Evolutionary conservation across 2,888 invertebrate genomes (phyloP).

Genomic region (Caenorhabditis doughertyi): DNA sequence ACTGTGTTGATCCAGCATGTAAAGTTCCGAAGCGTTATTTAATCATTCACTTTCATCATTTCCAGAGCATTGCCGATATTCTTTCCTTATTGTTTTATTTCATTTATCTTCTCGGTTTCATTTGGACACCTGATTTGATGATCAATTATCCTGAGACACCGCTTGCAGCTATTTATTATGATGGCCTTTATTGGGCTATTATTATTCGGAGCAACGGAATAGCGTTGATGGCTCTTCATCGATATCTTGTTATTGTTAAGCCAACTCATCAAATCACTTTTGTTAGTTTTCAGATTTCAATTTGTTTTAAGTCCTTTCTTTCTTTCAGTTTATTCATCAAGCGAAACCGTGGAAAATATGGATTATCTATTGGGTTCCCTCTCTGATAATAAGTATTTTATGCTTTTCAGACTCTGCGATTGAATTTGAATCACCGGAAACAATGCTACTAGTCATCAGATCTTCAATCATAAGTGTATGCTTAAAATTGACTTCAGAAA

Average conservation of each 20-base stretch:
- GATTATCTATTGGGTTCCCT: slow-evolving; percentile 2
- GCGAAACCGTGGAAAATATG: slow-evolving; percentile 3
- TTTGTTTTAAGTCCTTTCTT: background rate
- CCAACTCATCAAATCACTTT: background rate
- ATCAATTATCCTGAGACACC: background rate
- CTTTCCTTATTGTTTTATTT: background rate
- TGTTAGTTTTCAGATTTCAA: background rate
- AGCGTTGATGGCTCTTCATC: slow-evolving; percentile 9
- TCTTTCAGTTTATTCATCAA: slow-evolving; percentile 10
- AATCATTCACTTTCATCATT: background rate
- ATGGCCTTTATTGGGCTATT: background rate
- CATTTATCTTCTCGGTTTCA: background rate
- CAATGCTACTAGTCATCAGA: background rate
- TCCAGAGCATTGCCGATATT: slow-evolving; percentile 9
- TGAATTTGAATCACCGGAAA: slow-evolving; percentile 15
- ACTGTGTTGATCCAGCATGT: slow-evolving; percentile 34
- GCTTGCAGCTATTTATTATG: slow-evolving; percentile 6
- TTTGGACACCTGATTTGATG: background rate
- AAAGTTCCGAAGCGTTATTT: background rate
- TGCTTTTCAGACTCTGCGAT: background rate
- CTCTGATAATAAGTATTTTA: background rate
- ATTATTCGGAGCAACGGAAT: slow-evolving; percentile 9
- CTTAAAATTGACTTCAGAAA: background rate
- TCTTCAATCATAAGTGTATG: background rate
- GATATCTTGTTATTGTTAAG: slow-evolving; percentile 1